phyloP scores from a whole-genome alignment of 2,888 invertebrate genomes.

The Gortyna flavago region DNA sequence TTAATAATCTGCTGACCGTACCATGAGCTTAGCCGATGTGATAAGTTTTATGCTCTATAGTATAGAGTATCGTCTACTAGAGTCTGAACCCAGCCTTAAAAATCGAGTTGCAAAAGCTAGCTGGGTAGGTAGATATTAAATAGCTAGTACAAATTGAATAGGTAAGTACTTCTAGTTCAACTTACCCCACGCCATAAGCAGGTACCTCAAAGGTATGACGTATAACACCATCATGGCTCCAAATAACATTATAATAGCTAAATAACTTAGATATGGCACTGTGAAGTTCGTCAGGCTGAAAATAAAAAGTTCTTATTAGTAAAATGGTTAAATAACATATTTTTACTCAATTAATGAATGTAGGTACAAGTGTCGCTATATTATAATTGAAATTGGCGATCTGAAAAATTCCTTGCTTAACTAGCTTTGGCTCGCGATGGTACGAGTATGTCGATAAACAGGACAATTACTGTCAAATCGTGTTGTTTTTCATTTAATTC shows the following conservation, averaged over 20 bases:
- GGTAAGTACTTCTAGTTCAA: slow-evolving; percentile 39
- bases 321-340: background rate
- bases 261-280: slow-evolving; percentile 98
- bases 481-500: too few species aligned
- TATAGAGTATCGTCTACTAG: too few species aligned
- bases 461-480: too few species aligned
- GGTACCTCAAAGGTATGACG: slow-evolving; percentile 95
- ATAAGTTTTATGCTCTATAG: background rate
- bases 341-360: background rate
- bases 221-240: slow-evolving; percentile 95
- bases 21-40: background rate
- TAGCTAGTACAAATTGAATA: background rate
- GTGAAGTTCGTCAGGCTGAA: slow-evolving; percentile 98
- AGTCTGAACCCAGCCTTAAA: background rate
- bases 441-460: too few species aligned
- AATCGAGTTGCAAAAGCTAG: background rate
- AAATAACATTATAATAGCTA: slow-evolving; percentile 95
- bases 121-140: background rate
- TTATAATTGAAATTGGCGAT: too few species aligned
- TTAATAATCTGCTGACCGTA: too few species aligned
- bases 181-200: slow-evolving; percentile 97
- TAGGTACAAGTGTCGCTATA: too few species aligned
- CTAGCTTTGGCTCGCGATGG: too few species aligned
- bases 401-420: too few species aligned
- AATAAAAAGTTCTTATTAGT: slow-evolving; percentile 33